Evolutionary conservation across 1,140 invertebrate species (phyloP).

Genomic region (Cherax quadricarinatus): DNA sequence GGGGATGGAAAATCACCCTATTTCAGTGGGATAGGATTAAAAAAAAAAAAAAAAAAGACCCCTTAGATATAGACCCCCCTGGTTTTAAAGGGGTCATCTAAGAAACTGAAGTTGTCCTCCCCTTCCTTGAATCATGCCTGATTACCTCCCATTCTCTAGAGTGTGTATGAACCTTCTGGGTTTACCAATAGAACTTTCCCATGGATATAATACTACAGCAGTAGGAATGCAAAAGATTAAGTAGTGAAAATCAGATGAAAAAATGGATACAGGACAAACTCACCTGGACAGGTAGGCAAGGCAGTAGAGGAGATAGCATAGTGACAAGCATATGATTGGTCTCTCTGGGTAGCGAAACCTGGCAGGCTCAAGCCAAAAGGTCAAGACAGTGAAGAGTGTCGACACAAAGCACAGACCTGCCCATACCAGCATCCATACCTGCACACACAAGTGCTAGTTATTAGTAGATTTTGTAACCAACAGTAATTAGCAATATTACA

Average conservation of each 20-base stretch:
- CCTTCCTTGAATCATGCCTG: too few relatives aligned
- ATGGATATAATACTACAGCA: too few relatives aligned
- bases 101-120: too few relatives aligned
- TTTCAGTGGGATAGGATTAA: too few relatives aligned
- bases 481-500: conserved; percentile 84
- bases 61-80: too few relatives aligned
- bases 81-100: too few relatives aligned
- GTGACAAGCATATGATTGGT: conserved; percentile 97
- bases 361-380: conserved; percentile 82
- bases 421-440: conserved; percentile 77
- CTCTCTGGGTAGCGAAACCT: conserved; percentile 96
- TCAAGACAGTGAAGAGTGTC: conserved; percentile 79
- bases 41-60: too few relatives aligned
- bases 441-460: conserved; percentile 76
- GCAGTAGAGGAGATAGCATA: conserved; percentile 97
- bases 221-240: too few relatives aligned
- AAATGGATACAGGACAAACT: conserved; percentile 78
- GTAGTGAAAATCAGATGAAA: background rate
- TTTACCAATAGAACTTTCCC: too few relatives aligned
- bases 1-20: too few relatives aligned
- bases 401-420: conserved; percentile 79
- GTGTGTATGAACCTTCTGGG: too few relatives aligned
- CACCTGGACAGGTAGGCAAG: conserved; percentile 94
- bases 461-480: conserved; percentile 83
- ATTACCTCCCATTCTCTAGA: too few relatives aligned